phyloP scores from a whole-genome alignment of 2,888 invertebrate genomes.

The Drosophila demipolita region DNA sequence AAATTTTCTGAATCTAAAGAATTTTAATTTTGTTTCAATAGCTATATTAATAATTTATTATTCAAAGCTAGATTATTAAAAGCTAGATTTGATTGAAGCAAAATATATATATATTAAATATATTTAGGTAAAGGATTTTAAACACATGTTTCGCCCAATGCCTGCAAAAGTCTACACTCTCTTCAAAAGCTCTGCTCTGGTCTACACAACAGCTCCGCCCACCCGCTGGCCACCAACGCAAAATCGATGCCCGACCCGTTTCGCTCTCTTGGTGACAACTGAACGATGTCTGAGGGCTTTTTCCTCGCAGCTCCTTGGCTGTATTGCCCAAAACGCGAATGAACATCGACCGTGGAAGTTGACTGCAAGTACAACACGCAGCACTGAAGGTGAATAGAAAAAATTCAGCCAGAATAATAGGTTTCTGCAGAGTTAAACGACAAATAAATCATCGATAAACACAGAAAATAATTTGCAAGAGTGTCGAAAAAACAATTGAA shows the following conservation, averaged over 20 bases:
- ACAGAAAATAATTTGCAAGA: constrained; percentile 28
- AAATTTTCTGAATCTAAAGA: not conserved
- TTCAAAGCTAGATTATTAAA: too few relatives aligned
- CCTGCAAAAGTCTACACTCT: constrained; percentile 52
- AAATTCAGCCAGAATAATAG: constrained; percentile 41
- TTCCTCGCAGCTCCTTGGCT: constrained; percentile 78
- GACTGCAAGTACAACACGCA: constrained; percentile 80
- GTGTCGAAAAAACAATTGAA: constrained; percentile 24
- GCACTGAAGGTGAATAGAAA: constrained; percentile 76
- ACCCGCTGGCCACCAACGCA: constrained; percentile 42
- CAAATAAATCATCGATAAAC: constrained; percentile 12
- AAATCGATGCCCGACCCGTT: constrained; percentile 73
- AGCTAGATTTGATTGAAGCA: not conserved
- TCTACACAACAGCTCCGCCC: constrained; percentile 14
- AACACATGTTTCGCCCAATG: constrained; percentile 11
- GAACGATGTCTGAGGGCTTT: constrained; percentile 64
- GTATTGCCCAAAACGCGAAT: constrained; percentile 83
- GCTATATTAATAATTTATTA: too few relatives aligned
- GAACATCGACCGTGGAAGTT: constrained; percentile 85
- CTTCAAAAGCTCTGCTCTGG: constrained; percentile 57
- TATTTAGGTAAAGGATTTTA: constrained; percentile 22
- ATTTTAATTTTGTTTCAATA: not conserved
- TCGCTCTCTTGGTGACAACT: constrained; percentile 59
- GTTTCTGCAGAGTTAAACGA: constrained; percentile 29
- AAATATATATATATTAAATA: not conserved